These are phyloP conservation scores for Chaenogobius annularis DNA, from an alignment of 2,113 vertebrate genomes.

Conservation along the genomic window DNA sequence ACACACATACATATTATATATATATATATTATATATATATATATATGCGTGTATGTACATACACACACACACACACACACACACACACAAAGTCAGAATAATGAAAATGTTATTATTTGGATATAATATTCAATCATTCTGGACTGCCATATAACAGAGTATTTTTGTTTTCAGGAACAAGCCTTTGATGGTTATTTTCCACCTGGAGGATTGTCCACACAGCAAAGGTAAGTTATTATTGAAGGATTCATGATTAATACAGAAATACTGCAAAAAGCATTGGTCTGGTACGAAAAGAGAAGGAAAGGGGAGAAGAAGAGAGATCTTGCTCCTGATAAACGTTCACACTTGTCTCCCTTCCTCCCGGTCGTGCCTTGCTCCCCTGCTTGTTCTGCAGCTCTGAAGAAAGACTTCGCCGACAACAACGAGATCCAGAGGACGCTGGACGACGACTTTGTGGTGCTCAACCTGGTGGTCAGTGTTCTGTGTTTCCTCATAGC, in stretches of 20 bases:
- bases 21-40: too few relatives aligned
- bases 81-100: too few relatives aligned
- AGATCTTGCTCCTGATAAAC: slow-evolving; percentile 9
- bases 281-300: too few relatives aligned
- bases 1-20: too few relatives aligned
- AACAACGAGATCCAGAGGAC: slow-evolving; percentile 84
- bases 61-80: too few relatives aligned
- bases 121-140: too few relatives aligned
- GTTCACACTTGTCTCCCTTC: not conserved
- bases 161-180: slow-evolving; percentile 81
- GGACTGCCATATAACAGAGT: too few relatives aligned
- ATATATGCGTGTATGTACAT: too few relatives aligned
- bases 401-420: slow-evolving; percentile 88
- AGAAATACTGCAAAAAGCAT: too few relatives aligned
- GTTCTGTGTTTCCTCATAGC: not conserved
- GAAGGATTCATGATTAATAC: too few relatives aligned
- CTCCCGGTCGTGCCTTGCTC: slow-evolving; percentile 14
- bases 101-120: too few relatives aligned
- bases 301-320: not conserved
- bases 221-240: slow-evolving; percentile 86
- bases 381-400: slow-evolving; percentile 69
- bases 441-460: slow-evolving; percentile 86
- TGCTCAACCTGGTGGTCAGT: slow-evolving; percentile 92
- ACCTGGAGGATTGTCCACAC: slow-evolving; percentile 91
- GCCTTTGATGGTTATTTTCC: slow-evolving; percentile 92